Evolutionary conservation across 2,888 invertebrate species (phyloP).

Genomic region (Lysandra coridon): DNA sequence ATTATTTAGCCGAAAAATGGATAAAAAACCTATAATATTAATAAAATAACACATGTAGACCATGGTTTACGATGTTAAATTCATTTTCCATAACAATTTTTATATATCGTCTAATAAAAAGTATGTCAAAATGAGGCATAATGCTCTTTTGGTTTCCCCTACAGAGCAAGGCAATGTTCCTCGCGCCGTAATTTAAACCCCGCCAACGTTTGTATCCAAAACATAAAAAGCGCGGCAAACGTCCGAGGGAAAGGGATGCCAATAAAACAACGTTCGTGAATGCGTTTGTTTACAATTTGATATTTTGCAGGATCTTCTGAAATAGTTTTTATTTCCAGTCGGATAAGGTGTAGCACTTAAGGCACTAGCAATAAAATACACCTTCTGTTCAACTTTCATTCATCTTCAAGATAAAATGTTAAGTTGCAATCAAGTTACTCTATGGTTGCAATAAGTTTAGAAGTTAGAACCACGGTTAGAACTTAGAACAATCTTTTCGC

Average conservation of each 20-base stretch:
- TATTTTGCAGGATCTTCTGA: conserved; percentile 65
- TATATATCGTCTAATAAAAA: conserved; percentile 61
- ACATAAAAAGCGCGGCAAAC: conserved; percentile 76
- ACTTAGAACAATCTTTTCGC: background rate
- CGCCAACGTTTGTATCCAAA: conserved; percentile 76
- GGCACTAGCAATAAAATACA: conserved; percentile 58
- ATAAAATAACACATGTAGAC: conserved; percentile 35
- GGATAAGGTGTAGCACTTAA: conserved; percentile 67
- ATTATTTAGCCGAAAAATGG: conserved; percentile 57
- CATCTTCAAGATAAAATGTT: background rate
- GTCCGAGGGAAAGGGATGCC: conserved; percentile 75
- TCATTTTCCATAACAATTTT: conserved; percentile 54
- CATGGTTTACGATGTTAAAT: conserved; percentile 42
- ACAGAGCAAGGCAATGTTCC: conserved; percentile 68
- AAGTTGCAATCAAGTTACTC: background rate
- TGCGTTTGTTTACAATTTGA: conserved; percentile 77
- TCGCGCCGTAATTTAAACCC: conserved; percentile 77
- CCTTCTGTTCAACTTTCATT: conserved; percentile 45
- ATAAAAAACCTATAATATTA: conserved; percentile 50
- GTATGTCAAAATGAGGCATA: conserved; percentile 75
- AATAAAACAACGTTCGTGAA: conserved; percentile 75
- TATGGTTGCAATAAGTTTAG: background rate
- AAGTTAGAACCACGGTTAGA: background rate
- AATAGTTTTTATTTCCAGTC: conserved; percentile 72
- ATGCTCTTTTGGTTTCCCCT: conserved; percentile 63